A percentile compares a stretch with the other conserved stretches of the same genome.
Evolutionary conservation across 2,797 vertebrate species (phyloP).

Genomic region (Thamnophis elegans): DNA sequence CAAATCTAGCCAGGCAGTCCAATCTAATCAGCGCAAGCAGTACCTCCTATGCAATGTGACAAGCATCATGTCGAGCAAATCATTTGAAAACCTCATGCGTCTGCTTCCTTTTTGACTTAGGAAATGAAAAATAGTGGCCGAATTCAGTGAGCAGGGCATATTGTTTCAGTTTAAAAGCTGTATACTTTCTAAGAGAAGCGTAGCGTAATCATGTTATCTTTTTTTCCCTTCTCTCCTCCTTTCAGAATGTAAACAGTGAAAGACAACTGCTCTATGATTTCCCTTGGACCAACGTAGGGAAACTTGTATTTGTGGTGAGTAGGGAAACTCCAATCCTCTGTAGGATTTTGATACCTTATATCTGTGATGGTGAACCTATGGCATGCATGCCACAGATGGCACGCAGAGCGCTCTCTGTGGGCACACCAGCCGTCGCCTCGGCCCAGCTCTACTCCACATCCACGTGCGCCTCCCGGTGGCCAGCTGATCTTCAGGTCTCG

Average conservation of each 20-base stretch:
- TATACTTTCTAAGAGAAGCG: neutral
- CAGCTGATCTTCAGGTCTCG: too few species aligned
- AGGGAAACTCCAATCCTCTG: neutral
- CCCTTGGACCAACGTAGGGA: constrained; percentile 98
- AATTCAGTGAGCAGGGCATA: neutral
- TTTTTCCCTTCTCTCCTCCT: neutral
- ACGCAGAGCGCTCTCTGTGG: too few species aligned
- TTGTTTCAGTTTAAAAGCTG: neutral
- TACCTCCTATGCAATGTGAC: neutral
- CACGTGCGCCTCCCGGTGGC: too few species aligned
- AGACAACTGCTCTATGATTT: constrained; percentile 94
- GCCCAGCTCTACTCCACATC: too few species aligned
- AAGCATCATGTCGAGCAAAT: neutral
- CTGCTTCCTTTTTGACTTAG: neutral
- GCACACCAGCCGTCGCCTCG: too few species aligned
- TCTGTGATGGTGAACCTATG: too few species aligned
- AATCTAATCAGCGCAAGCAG: neutral
- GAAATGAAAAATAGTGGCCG: neutral
- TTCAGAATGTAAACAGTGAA: constrained; percentile 88
- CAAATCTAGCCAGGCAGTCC: neutral
- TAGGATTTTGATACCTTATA: neutral
- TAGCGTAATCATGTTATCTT: neutral
- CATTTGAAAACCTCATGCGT: neutral
- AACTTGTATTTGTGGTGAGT: constrained; percentile 98
- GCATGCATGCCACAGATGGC: too few species aligned